Conservation (phyloP, 2,888 invertebrate species). For the Oscheius sp. region DNA sequence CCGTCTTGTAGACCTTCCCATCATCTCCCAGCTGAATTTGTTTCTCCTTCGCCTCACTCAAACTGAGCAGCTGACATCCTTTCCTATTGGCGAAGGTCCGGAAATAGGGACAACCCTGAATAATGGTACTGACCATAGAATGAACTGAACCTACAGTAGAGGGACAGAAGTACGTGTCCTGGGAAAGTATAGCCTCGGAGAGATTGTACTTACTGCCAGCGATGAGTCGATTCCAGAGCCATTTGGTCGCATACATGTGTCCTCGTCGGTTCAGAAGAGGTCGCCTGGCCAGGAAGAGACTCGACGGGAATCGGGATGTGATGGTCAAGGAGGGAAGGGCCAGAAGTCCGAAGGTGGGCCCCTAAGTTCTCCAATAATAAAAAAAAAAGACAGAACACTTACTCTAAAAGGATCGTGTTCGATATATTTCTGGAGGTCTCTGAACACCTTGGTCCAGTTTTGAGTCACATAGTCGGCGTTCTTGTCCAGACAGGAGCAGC, state of each 20-base stretch:
- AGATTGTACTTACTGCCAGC: conserved; percentile 70
- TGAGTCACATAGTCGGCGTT: conserved; percentile 59
- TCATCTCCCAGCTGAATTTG: conserved; percentile 34
- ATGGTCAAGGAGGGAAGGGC: conserved; percentile 69
- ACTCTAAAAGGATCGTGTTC: conserved; percentile 33
- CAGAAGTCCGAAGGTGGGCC: conserved; percentile 67
- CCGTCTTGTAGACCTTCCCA: conserved; percentile 45
- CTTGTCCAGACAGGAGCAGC: conserved; percentile 64
- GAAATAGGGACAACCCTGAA: conserved; percentile 69
- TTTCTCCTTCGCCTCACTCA: conserved; percentile 54
- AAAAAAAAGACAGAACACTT: not conserved
- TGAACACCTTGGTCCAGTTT: conserved; percentile 57
- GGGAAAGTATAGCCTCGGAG: conserved; percentile 66
- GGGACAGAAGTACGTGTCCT: conserved; percentile 69
- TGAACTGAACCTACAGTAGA: conserved; percentile 37
- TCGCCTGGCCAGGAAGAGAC: conserved; percentile 62
- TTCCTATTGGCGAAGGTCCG: conserved; percentile 65
- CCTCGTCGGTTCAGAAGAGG: conserved; percentile 65
- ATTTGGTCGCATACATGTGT: conserved; percentile 71
- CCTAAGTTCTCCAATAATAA: conserved; percentile 5
- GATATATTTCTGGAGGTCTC: conserved; percentile 49
- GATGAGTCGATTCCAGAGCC: conserved; percentile 71
- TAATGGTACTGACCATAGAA: not conserved
- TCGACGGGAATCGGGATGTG: conserved; percentile 69
- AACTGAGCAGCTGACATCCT: conserved; percentile 58